Evolutionary conservation across 2,113 vertebrate species (phyloP), one percentile per base, ranked within the genome.

Genomic region (Callorhinus ursinus): DNA sequence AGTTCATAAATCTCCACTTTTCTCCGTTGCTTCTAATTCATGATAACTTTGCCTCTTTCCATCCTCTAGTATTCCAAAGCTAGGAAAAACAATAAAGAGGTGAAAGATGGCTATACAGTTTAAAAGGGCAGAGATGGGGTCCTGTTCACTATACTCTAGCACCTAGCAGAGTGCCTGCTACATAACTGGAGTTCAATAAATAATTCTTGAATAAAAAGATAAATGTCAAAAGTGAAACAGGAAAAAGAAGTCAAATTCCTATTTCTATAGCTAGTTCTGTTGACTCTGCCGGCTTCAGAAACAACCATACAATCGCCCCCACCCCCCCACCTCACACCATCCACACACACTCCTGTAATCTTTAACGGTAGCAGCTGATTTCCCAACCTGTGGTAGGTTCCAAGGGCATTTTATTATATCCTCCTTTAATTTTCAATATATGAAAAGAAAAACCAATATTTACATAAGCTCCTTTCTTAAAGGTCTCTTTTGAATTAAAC

Each of bases 181-280:
- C 80, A 21, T 61, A 28, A 57, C 2, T 46, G 14, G 39, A 88
- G 18, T 26, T 88, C 13, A 85, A 26, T 31, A 31, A 81, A 31
- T 42, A 57, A 9, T n/a, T 95, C 61, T 63, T n/a, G 24, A 94
- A 84, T 74, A 61, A 90, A 92, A 80, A 12, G 74, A 46, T n/a
- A 61, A 77, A 83, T 28, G 12, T 36, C 31, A 83, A 90, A 92
- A 57, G 28, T 26, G 7, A 97, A 80, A 33, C 14, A 36, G 46
- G 33, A 16, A 90, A 76, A 94, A 89, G 12, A 86, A 63, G 39
- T 82, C 36, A 88, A 95, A 42, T 82, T 74, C 46, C 46, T 61
- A 24, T 71, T 96, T 97, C 26, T 55, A 13, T 14, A 76, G 31
- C 24, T 74, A 51, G 90, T 71, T 36, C 57, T 88, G 9, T 49